Evolutionary conservation across 2,888 invertebrate species (phyloP).

Genomic region (Petrolisthes cinctipes): DNA sequence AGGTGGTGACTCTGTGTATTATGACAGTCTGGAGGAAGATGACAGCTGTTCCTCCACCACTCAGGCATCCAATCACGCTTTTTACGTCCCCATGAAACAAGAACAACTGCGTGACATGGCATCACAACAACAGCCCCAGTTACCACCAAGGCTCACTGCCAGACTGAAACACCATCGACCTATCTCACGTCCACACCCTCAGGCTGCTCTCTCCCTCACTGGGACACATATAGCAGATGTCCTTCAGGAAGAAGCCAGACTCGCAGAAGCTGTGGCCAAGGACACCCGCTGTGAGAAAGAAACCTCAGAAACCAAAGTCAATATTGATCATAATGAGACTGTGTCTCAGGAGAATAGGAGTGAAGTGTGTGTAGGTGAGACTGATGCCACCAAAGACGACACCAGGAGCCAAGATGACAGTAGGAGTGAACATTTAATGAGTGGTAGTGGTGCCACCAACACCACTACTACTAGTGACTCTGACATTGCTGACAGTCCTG

Average conservation of each 20-base stretch:
- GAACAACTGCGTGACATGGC: background rate
- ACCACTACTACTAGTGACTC: constrained; percentile 32
- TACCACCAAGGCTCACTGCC: constrained; percentile 41
- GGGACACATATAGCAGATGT: constrained; percentile 22
- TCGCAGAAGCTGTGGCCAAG: constrained; percentile 1
- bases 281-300: background rate
- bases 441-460: background rate
- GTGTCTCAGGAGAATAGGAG: too few relatives aligned
- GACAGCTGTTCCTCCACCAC: constrained; percentile 17
- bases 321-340: too few relatives aligned
- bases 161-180: constrained; percentile 34
- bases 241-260: constrained; percentile 14
- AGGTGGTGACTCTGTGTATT: constrained; percentile 49
- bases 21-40: constrained; percentile 56
- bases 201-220: constrained; percentile 25
- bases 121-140: background rate
- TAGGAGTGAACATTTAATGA: too few relatives aligned
- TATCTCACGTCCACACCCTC: background rate
- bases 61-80: constrained; percentile 21
- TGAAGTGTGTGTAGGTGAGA: too few relatives aligned
- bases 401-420: too few relatives aligned
- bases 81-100: constrained; percentile 51
- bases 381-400: background rate
- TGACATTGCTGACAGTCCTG: constrained; percentile 37
- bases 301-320: too few relatives aligned